Base-by-base conservation (phyloP, 1,140 invertebrate species). In the Teleopsis dalmanni region DNA sequence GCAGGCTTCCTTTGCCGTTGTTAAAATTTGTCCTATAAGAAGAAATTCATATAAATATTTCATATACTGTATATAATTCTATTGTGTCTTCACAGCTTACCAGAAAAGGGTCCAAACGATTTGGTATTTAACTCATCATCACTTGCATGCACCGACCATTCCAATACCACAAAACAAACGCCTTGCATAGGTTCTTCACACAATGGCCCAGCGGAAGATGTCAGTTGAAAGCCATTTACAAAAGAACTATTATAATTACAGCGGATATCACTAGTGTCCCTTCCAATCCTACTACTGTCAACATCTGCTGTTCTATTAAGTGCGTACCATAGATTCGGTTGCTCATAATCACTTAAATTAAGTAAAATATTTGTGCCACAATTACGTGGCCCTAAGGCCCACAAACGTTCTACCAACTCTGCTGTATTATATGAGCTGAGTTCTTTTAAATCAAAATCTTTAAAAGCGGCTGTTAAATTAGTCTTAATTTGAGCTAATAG, bases 111-210 rank as follows among this genome's bases (percentile, higher is more conserved):
- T 51, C 78, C 76, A 70, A 71, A 77, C 5, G 71, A 69, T 51
- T 72, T 52, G 3, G 66, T 61, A 52, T 65, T 63, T 42, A 78
- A 71, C n/a, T n/a, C n/a, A 22, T 76, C 73, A 7, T 69, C 68
- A 41, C 67, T 61, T 47, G 78, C 75, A 46, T 79, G 70, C 7
- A 82, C 62, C 45, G 75, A 74, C 87, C 88, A 91, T 59, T 86
- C 84, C 62, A 94, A 84, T 3, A 97, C 76, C 51, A 91, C 75
- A 72, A 96, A 95, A 47, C 84, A 89, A 1, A 97, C 89, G 2
- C 94, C 94, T 76, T 87, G 88, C 86, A 97, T 89, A 14, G 93
- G 91, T 62, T 98, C 95, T 67, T 97, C 91, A 74, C 95, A 98
- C 16, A 97, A 65, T 4, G 93, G 91, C 4, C 95, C 95, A 37